Evolutionary conservation across 2,797 vertebrate genomes (phyloP), one percentile per base, ranked within the genome.

Genomic region (Enteromius argenteus): DNA sequence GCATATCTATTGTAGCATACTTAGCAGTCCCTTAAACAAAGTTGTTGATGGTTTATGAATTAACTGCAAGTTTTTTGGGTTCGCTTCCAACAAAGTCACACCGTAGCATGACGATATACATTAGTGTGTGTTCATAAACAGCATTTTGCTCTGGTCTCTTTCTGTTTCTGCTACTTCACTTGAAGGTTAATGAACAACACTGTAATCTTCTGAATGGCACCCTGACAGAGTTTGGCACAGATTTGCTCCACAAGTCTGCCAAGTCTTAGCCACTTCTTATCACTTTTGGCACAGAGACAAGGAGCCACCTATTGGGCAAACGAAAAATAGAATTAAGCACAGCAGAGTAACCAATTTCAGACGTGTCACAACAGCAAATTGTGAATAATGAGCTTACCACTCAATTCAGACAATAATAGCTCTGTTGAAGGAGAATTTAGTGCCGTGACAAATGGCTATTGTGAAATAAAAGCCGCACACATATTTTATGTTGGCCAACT

Each of bases 381-480:
- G 75, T 84, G 39, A 84, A 79, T 84, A 84, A 84, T 84, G 82
- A 84, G 53, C 51, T 84, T 79, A 84, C 82, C 53, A 84, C 82
- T 84, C 75, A 84, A 79, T 79, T 62, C 53, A 79, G 75, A 79
- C 66, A 79, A 79, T 84, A 84, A 72, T 84, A 72, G 75, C 82
- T 72, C 82, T 71, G 66, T 71, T 84, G 82, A 49, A 84, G 53
- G 53, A 79, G 42, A 79, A 84, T 79, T 49, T 72, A 79, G 53
- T 42, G 14, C 19, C 17, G 10, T 79, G 82, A 79, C 75, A 84
- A 84, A 84, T 79, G 53, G 66, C 75, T 62, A 79, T 69, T 72
- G 39, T 62, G 66, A 21, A 79, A 71, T 71, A 71, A 69, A 79
- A 78, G 66, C 27, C 3, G 6, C 75, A 53, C 66, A 71, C 51